These are phyloP conservation scores for Murina feae DNA, from an alignment of 2,113 vertebrate species.

Conservation along the genomic window DNA sequence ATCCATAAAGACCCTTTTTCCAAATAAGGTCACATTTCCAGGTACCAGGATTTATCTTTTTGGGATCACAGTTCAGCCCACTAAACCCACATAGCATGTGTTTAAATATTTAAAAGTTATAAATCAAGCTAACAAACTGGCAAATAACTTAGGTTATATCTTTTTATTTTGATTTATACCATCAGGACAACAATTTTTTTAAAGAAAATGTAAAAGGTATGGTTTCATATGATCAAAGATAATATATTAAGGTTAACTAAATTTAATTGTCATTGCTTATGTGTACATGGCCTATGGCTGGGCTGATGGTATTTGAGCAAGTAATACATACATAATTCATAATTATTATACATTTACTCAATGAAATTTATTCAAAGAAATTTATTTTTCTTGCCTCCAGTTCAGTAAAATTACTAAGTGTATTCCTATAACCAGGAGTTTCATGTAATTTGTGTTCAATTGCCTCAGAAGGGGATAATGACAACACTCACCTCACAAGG, in stretches of 20 bases:
- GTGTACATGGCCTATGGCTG: neutral
- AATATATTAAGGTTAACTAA: neutral
- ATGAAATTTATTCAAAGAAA: neutral
- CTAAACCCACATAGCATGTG: neutral
- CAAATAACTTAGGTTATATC: neutral
- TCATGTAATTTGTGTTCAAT: conserved; percentile 30
- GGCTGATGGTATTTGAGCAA: neutral
- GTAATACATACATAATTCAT: conserved; percentile 8
- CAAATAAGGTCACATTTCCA: neutral
- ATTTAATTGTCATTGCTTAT: neutral
- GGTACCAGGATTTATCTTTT: neutral
- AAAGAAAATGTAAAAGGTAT: neutral
- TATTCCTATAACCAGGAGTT: conserved; percentile 30
- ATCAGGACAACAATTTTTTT: neutral
- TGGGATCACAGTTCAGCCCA: neutral
- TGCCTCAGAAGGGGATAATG: conserved; percentile 24
- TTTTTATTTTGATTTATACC: conserved; percentile 19
- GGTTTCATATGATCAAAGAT: neutral
- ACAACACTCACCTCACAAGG: neutral
- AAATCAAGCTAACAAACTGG: neutral
- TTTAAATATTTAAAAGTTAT: conserved; percentile 24
- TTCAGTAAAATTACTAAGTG: conserved; percentile 18
- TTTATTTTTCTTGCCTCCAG: conserved; percentile 35
- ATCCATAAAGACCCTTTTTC: neutral
- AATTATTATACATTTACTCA: neutral